Evolutionary conservation across 2,888 invertebrate species (phyloP), one percentile per base, ranked within the genome.

Genomic region (Iphiclides podalirius): DNA sequence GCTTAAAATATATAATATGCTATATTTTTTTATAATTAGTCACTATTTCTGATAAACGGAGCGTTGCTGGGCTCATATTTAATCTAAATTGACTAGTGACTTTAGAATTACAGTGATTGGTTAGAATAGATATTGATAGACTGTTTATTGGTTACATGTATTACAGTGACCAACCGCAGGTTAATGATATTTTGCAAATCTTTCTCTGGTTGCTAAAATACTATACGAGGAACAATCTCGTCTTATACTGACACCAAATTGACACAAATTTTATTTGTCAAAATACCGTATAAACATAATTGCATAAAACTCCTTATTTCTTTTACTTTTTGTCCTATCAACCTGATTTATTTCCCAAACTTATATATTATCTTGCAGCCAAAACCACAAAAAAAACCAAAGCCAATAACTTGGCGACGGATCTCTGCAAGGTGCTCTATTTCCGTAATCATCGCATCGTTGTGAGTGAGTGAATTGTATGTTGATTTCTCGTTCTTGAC

Each of bases 261-360:
- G 77, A 79, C 77, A 81, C 72, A 79, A 82, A 82, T 67, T n/a
- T 68, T 66, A 78, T 77, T 85, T 83, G 82, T 82, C 86, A 86
- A 84, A 86, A 84, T 81, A 86, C 79, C 77, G 75, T 81, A 69
- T 75, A 79, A 75, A 81, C 72, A 74, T 77, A 72, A 67, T 78
- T 71, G 67, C 69, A 63, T 75, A 63, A 67, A 70, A 61, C 67
- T 71, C 69, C 72, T 75, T 77, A 70, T 81, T 82, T 79, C 75
- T 78, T 78, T 75, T 80, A 75, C 69, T 75, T 82, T 80, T 73
- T 69, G 60, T 68, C 70, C 70, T 63, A 63, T 68, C 63, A 69
- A 61, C 66, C 73, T 58, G 60, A 61, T 77, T 79, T 67, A 56
- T 74, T 79, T 78, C 55, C 58, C 67, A 61, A 59, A 59, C 62